These are phyloP conservation scores for Rhopalosiphum nymphaeae DNA, from an alignment of 2,888 invertebrate genomes.

Conservation along the genomic window DNA sequence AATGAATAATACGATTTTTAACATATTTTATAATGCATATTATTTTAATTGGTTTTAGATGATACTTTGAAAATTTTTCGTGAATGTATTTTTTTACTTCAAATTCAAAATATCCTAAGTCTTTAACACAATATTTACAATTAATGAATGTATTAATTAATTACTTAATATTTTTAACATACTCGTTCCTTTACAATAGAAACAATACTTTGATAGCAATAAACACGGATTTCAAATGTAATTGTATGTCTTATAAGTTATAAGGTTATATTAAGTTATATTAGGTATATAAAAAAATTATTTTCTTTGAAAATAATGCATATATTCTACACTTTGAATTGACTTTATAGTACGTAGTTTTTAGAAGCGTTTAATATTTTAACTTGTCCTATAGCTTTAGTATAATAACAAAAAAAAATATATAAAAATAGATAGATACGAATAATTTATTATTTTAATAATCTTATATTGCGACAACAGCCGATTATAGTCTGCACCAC, in stretches of 20 bases:
- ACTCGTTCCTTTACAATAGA: too few species aligned
- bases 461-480: background rate
- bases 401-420: background rate
- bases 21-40: too few species aligned
- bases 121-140: too few species aligned
- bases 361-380: background rate
- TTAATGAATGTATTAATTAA: background rate
- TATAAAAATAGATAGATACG: background rate
- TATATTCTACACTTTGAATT: background rate
- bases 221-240: background rate
- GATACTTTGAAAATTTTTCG: too few species aligned
- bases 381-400: background rate
- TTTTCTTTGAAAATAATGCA: background rate
- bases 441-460: background rate
- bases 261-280: background rate
- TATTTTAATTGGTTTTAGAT: too few species aligned
- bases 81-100: too few species aligned
- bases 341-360: background rate
- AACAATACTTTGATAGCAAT: background rate
- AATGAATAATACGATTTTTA: too few species aligned
- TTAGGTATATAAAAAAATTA: background rate
- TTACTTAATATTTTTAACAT: background rate
- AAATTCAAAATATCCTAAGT: too few species aligned
- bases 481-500: background rate
- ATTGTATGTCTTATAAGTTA: background rate